Evolutionary conservation across 53 echinoderm and acorn worm species (phyloP), one percentile per base, ranked within the genome.

Genomic region (Luidia sarsii): DNA sequence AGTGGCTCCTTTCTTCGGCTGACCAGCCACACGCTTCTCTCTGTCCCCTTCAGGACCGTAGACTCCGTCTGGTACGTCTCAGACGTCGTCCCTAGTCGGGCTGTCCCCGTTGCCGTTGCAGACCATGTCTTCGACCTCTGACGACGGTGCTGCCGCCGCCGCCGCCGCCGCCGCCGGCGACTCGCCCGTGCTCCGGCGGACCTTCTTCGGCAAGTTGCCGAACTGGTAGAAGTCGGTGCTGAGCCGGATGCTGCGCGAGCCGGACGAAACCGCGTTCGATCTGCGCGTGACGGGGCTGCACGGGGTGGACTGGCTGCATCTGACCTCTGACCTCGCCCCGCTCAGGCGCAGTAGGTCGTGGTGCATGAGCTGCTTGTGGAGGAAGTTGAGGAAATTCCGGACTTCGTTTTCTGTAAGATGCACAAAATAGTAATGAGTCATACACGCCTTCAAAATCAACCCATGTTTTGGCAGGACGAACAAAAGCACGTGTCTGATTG

Each of bases 361-460:
- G 37, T 92, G 86, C 70, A 86, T 82, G 8, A 92, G 83, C 60
- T 89, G 86, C 65, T 89, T 89, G 66, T 71, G 92, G 4, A 89
- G 24, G 33, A 57, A 80, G 70, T 88, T 69, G 20, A 89, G 65
- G 50, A 92, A 88, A 43, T 54, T 82, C 21, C 65, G 65, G n/a
- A 82, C 88, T 30, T 81, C 81, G 34, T 81, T 68, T 39, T 80
- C 88, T 91, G 55, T 3, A 53, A 63, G 21, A 71, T 15, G 33
- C 21, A 29, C 21, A 28, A 23, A 30, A 51, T 18, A 38, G 24
- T 24, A 39, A 14, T 18, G 18, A 68, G 3, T 9, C 15, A 52
- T 16, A 31, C 50, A 45, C 24, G 43, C 16, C 3, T 68, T n/a
- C n/a, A n/a, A n/a, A n/a, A n/a, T n/a, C n/a, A n/a, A n/a, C n/a